A percentile compares a stretch with the other conserved stretches of the same genome.
phyloP scores from a whole-genome alignment of 2,888 invertebrate genomes.

The Allygus modestus region DNA sequence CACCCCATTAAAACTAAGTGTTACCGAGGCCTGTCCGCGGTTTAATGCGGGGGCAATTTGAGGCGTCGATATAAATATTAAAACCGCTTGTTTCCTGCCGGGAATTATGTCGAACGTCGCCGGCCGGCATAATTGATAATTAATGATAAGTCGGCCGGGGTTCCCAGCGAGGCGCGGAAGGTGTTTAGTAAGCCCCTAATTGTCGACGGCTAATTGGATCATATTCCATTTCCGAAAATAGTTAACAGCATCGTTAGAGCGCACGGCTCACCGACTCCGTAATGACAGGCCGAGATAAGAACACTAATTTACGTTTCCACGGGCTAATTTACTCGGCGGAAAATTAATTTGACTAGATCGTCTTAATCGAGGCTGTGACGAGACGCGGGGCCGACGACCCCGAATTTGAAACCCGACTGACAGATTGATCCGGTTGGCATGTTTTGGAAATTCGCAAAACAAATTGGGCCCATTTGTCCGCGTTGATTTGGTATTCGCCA shows the following conservation, averaged over 20 bases:
- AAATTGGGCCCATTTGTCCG: constrained; percentile 8
- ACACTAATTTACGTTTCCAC: constrained; percentile 48
- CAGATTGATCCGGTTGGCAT: neutral
- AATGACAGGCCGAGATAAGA: constrained; percentile 30
- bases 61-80: constrained; percentile 24
- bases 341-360: constrained; percentile 52
- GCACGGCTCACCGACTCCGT: constrained; percentile 37
- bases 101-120: neutral
- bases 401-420: constrained; percentile 16
- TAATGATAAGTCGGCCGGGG: constrained; percentile 23
- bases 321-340: constrained; percentile 42
- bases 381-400: constrained; percentile 27
- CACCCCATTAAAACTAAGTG: constrained; percentile 17
- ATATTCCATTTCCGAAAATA: constrained; percentile 54
- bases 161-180: constrained; percentile 35
- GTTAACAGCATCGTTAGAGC: constrained; percentile 47
- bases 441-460: constrained; percentile 41
- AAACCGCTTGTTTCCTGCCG: constrained; percentile 15
- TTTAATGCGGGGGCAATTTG: constrained; percentile 7
- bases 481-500: constrained; percentile 6
- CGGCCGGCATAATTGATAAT: constrained; percentile 27
- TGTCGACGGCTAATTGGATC: constrained; percentile 45
- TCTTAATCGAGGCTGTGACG: constrained; percentile 45
- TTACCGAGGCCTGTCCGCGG: neutral
- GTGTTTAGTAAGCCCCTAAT: constrained; percentile 43